Conservation (phyloP, 2,888 invertebrate genomes). For the Lacanobia oleracea region DNA sequence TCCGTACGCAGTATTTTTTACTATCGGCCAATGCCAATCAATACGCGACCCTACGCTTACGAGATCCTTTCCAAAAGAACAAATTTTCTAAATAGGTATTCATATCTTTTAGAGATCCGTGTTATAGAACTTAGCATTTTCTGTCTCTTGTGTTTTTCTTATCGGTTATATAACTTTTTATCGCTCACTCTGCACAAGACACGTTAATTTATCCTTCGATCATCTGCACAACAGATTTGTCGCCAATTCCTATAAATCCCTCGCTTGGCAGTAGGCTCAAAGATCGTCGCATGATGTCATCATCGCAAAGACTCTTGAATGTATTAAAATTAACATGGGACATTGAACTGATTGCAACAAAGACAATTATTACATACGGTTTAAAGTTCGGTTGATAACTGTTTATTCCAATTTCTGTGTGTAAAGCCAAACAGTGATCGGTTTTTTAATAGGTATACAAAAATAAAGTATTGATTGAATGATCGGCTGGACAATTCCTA, state of each 20-base stretch:
- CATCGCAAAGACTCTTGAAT: conserved; percentile 1
- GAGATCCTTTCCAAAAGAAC: not conserved
- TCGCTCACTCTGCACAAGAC: not conserved
- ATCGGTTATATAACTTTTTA: not conserved
- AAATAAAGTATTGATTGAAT: not conserved
- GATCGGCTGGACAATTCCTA: not conserved
- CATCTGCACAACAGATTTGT: not conserved
- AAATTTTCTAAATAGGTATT: not conserved
- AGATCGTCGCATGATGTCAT: conserved; percentile 25
- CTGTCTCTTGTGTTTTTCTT: not conserved
- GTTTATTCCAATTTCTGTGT: conserved; percentile 15
- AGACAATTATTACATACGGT: conserved; percentile 1
- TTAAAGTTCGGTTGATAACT: conserved; percentile 13
- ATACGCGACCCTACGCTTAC: conserved; percentile 4
- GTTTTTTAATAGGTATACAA: not conserved
- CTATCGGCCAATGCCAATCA: conserved; percentile 1
- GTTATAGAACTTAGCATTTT: not conserved
- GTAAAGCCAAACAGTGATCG: not conserved
- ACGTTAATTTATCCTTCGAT: not conserved
- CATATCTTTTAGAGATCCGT: not conserved
- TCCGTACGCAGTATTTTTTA: not conserved
- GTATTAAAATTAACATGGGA: conserved; percentile 14
- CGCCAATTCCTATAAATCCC: not conserved
- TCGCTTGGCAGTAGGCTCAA: not conserved
- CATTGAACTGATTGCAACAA: conserved; percentile 24